phyloP scores from a whole-genome alignment of 2,888 invertebrate species.

The Plagodis dolabraria region DNA sequence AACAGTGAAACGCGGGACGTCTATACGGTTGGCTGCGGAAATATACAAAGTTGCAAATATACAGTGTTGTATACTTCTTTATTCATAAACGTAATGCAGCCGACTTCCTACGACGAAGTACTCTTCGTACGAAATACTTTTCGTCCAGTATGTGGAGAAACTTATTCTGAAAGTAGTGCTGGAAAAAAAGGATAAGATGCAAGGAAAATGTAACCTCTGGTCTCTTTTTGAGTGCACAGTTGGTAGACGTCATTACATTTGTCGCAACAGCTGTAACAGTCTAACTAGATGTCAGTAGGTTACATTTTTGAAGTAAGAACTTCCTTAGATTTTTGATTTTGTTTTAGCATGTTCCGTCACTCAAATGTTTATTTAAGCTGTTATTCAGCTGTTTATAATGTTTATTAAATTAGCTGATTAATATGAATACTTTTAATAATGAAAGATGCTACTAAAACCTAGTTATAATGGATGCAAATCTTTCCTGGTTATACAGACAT shows the following conservation, averaged over 20 bases:
- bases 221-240: slow-evolving; percentile 31
- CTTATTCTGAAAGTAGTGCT: slow-evolving; percentile 1
- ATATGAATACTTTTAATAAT: background rate
- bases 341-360: background rate
- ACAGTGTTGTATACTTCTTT: background rate
- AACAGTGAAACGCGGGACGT: too few species aligned
- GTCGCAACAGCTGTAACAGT: slow-evolving; percentile 35
- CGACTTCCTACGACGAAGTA: slow-evolving; percentile 17
- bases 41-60: background rate
- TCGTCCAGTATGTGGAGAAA: background rate
- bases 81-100: background rate
- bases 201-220: slow-evolving; percentile 32
- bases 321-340: background rate
- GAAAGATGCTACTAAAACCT: background rate
- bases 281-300: background rate
- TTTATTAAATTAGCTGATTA: background rate
- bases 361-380: background rate
- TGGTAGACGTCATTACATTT: slow-evolving; percentile 31
- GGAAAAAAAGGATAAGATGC: slow-evolving; percentile 36
- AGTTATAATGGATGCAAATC: background rate
- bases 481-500: background rate
- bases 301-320: background rate
- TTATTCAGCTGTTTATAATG: background rate
- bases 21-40: background rate
- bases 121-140: too few species aligned